Conservation (phyloP, 1,140 invertebrate species). For the Aphaenogaster floridana region DNA sequence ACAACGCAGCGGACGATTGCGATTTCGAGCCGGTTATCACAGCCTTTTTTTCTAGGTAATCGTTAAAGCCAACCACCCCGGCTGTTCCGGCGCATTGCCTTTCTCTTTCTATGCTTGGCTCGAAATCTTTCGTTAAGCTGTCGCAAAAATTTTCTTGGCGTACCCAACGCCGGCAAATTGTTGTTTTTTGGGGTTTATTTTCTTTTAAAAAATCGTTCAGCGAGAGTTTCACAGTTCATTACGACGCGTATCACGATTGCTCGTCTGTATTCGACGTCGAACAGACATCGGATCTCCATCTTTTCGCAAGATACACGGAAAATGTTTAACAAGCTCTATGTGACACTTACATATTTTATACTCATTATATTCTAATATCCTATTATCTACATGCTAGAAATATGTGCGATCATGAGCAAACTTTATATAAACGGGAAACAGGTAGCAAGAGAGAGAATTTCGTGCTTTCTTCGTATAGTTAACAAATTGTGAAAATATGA, state of each 20-base stretch:
- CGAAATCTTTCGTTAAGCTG: constrained; percentile 18
- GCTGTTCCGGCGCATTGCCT: constrained; percentile 28
- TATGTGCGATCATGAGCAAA: constrained; percentile 6
- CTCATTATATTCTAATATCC: constrained; percentile 16
- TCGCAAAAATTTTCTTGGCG: constrained; percentile 11
- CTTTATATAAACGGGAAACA: neutral
- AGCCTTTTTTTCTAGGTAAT: constrained; percentile 58
- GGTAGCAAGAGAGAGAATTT: neutral
- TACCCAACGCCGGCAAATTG: constrained; percentile 8
- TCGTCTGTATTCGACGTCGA: constrained; percentile 5
- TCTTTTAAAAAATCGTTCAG: constrained; percentile 5
- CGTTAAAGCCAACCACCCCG: constrained; percentile 57
- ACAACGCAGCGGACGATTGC: constrained; percentile 38
- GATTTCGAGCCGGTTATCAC: constrained; percentile 58
- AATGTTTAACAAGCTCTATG: neutral
- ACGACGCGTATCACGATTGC: constrained; percentile 8
- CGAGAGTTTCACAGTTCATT: constrained; percentile 18
- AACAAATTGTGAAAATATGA: constrained; percentile 25
- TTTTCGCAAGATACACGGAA: constrained; percentile 20
- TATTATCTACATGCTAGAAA: neutral
- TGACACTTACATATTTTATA: neutral
- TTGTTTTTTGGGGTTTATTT: neutral
- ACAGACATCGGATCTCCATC: neutral
- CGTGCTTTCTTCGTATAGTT: neutral
- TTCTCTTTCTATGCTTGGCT: constrained; percentile 35